These are phyloP conservation scores for Nycteola revayana DNA, from an alignment of 2,888 invertebrate species.

Conservation along the genomic window DNA sequence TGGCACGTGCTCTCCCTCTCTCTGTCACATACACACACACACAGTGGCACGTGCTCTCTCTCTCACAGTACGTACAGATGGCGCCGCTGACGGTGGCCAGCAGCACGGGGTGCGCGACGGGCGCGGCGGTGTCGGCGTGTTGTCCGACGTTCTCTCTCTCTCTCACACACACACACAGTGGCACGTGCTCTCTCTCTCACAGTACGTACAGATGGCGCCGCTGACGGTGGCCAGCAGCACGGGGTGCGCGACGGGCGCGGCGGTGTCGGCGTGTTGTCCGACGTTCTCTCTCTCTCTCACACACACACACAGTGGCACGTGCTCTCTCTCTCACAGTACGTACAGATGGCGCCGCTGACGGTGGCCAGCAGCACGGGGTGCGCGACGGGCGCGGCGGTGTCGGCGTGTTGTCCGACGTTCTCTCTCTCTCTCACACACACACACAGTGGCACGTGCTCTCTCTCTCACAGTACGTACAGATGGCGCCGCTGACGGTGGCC, in stretches of 20 bases:
- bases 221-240: slow-evolving; percentile 89
- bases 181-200: too few species aligned
- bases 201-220: slow-evolving; percentile 85
- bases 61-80: too few species aligned
- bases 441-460: too few species aligned
- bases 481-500: slow-evolving; percentile 86
- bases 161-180: too few species aligned
- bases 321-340: slow-evolving; percentile 78
- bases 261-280: slow-evolving; percentile 92
- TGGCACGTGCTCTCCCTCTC: too few species aligned
- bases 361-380: slow-evolving; percentile 93
- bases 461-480: slow-evolving; percentile 84
- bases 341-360: slow-evolving; percentile 87
- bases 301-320: too few species aligned
- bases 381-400: slow-evolving; percentile 91
- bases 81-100: slow-evolving; percentile 85
- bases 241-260: slow-evolving; percentile 92
- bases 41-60: too few species aligned
- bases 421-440: slow-evolving; percentile 98
- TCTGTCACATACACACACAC: too few species aligned
- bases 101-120: slow-evolving; percentile 93
- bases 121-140: slow-evolving; percentile 91
- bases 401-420: slow-evolving; percentile 95
- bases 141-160: slow-evolving; percentile 99
- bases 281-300: slow-evolving; percentile 98